Base-by-base conservation (phyloP, 1,140 invertebrate genomes). In the Tribolium madens region DNA sequence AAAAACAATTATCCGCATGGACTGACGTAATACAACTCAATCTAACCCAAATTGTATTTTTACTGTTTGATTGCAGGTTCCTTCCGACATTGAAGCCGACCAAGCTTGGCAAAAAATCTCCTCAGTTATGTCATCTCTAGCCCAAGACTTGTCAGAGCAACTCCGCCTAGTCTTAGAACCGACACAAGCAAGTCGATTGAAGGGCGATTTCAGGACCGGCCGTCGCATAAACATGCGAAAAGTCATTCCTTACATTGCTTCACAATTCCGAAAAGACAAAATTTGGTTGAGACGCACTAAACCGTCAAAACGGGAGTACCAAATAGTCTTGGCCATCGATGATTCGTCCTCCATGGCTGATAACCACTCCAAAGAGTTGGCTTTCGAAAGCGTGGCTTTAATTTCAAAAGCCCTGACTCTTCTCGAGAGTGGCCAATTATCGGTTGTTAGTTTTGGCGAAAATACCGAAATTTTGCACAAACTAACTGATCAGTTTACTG, bases 181-280 rank as follows among this genome's bases (percentile, higher is more conserved):
- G 0, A 98, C 97, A 0, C 93, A 96, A 82, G 94, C 96, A 0
- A 94, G 97, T 0, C 92, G 96, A 79, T 87, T 98, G 5, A 95
- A 94, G 87, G 91, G 91, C 14, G 98, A 99, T 86, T 99, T 98
- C 85, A 91, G 97, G 75, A 99, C 97, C 1, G 98, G 98, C 3
- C 96, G 97, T 80, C 89, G 98, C 26, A 93, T 99, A 13, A 99
- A 99, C 86, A 99, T 99, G 98, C 91, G 97, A 50, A 97, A 98
- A 86, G 93, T 98, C 1, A 98, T 99, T 83, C 95, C 97, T 0
- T 99, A 99, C 86, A 98, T 99, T 82, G 98, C 98, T 4, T 99
- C 97, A 82, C 94, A 99, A 85, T 99, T 99, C 87, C 91, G 97
- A 33, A 99, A 99, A 85, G 98, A 99, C 84, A 98, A 98, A 85